A percentile compares a stretch with the other conserved stretches of the same genome.
These are phyloP conservation scores for Sardinella longiceps DNA, from an alignment of 2,797 vertebrate species.

Conservation along the genomic window DNA sequence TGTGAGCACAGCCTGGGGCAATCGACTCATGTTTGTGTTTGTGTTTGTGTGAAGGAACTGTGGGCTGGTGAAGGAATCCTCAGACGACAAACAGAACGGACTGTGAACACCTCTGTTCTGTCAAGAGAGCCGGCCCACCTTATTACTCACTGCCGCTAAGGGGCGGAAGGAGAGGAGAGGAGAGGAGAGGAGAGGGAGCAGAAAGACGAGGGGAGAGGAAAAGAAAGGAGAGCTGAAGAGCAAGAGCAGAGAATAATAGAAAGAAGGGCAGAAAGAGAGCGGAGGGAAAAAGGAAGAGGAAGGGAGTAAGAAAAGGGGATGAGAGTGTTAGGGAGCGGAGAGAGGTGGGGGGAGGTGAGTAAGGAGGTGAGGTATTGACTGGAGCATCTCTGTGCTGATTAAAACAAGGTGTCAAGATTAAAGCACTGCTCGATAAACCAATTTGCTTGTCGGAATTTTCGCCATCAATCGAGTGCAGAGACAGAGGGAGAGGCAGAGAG, in stretches of 20 bases:
- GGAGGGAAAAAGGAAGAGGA: conserved; percentile 23
- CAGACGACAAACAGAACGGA: neutral
- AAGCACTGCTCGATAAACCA: conserved; percentile 66
- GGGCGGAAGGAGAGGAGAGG: conserved; percentile 3
- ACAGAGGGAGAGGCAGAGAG: conserved; percentile 26
- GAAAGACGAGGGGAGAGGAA: neutral
- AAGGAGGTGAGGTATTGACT: conserved; percentile 45
- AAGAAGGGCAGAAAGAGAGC: neutral
- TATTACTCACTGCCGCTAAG: neutral
- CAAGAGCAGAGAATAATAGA: conserved; percentile 5
- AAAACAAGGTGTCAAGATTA: conserved; percentile 67
- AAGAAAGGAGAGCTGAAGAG: neutral
- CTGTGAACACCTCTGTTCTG: neutral
- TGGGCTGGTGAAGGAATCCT: neutral
- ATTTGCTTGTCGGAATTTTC: conserved; percentile 52
- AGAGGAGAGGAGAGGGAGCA: neutral
- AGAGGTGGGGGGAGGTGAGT: neutral
- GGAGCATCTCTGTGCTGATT: conserved; percentile 57
- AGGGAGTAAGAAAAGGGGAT: neutral
- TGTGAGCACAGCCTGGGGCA: neutral
- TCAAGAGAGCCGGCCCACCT: neutral
- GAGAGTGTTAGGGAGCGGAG: conserved; percentile 30
- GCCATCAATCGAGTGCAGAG: conserved; percentile 31
- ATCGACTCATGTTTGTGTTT: neutral
- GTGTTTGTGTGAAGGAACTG: neutral